Conservation (phyloP, 2,113 vertebrate genomes). For the Vimba vimba region DNA sequence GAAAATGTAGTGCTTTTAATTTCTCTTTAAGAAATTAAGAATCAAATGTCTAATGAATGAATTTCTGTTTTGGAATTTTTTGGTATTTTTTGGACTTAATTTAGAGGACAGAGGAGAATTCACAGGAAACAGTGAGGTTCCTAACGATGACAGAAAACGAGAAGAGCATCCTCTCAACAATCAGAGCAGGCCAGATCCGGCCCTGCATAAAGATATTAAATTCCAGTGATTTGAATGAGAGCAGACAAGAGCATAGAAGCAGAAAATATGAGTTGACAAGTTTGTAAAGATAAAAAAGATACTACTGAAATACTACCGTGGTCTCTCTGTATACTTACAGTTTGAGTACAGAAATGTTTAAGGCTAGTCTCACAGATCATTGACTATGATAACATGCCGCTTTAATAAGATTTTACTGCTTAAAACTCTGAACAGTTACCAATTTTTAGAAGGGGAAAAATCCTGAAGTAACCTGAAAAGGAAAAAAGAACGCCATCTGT, state of each 20-base stretch:
- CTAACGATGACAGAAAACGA: background rate
- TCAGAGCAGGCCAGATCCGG: background rate
- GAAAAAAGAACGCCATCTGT: conserved; percentile 20
- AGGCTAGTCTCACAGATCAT: background rate
- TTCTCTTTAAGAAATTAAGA: background rate
- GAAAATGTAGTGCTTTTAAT: background rate
- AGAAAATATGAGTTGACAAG: background rate
- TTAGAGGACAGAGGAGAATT: too few relatives aligned
- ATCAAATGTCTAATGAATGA: too few relatives aligned
- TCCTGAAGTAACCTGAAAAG: background rate
- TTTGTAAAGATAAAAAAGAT: background rate
- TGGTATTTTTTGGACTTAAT: too few relatives aligned
- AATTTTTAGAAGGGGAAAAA: background rate
- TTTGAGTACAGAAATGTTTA: background rate
- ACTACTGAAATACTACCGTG: background rate
- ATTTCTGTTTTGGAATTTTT: background rate
- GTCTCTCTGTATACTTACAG: background rate
- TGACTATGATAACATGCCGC: background rate
- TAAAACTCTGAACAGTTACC: background rate
- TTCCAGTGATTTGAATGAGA: background rate
- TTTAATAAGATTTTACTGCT: background rate
- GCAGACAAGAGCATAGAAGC: background rate
- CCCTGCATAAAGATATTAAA: background rate
- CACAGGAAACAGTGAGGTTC: background rate
- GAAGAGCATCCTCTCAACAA: background rate